Conservation (phyloP, 2,797 vertebrate genomes). For the Novumbra hubbsi region DNA sequence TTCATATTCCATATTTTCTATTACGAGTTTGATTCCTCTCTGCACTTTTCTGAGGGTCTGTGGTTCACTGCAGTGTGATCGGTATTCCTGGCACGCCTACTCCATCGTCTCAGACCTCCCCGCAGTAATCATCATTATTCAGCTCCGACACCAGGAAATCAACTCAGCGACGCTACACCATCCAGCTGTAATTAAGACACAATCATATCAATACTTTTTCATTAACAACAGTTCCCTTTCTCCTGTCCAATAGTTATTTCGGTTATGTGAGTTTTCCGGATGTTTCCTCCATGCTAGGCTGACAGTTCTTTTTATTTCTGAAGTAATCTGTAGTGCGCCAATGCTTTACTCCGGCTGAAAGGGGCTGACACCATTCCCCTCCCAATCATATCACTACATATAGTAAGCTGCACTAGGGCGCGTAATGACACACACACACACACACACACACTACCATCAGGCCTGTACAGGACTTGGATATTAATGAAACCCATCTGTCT, state of each 20-base stretch:
- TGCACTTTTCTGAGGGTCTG: neutral
- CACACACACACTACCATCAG: neutral
- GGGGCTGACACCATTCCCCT: neutral
- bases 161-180: constrained; percentile 42
- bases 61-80: constrained; percentile 25
- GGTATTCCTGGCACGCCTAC: constrained; percentile 44
- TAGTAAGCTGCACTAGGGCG: neutral
- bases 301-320: neutral
- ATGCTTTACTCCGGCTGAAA: constrained; percentile 5
- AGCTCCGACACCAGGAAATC: constrained; percentile 63
- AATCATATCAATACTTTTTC: constrained; percentile 48
- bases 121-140: constrained; percentile 57
- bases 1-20: neutral
- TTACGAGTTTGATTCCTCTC: neutral
- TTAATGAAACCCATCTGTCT: no score
- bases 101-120: constrained; percentile 42
- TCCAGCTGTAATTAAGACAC: constrained; percentile 58
- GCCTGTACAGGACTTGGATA: no score
- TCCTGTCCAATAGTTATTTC: constrained; percentile 4
- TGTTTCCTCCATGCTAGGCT: neutral
- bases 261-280: constrained; percentile 1
- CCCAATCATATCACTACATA: neutral
- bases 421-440: neutral
- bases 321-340: neutral
- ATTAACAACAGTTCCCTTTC: constrained; percentile 30